Evolutionary conservation across 2,797 vertebrate species (phyloP), one percentile per base, ranked within the genome.

Genomic region (Acipenser ruthenus): DNA sequence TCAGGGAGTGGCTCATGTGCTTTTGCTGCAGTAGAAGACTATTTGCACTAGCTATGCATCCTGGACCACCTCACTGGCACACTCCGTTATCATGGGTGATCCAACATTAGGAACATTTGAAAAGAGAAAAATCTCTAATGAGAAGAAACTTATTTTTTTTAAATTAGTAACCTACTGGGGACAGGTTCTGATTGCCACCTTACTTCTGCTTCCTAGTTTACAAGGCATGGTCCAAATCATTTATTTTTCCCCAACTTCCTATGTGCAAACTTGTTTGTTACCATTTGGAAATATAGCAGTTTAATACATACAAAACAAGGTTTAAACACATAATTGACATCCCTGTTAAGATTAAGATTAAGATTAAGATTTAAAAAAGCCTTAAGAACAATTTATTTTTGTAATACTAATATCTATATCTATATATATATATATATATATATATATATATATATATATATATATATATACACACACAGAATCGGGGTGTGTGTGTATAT

Each of bases 11-110:
- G 96, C 67, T 97, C 96, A 79, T 98, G 96, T 70, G 96, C 96
- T 0, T 99, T 98, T 7, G 95, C 96, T 87, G 93, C 95, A 64
- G 94, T 98, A 90, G 95, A 96, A 76, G 93, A 99, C 86, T 98
- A 97, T 86, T 89, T 98, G 83, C 96, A 98, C 91, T 98, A 98
- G 90, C 94, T 85, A 82, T 87, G 87, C 87, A 87, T 69, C 69
- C 49, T 75, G 6, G 60, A 56, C 50, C 47, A 49, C 65, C 49
- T 62, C 64, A 56, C 8, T 64, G 70, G 62, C 61, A 47, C 8
- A 55, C 52, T 60, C 18, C 62, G 8, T 65, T 13, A 48, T 10
- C 23, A 10, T 52, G 47, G 13, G 10, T 49, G 49, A 56, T 48
- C 37, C 47, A 23, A 18, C 58, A 10, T 7, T 23, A 58, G n/a